These are phyloP conservation scores for Saiga tatarica DNA, from an alignment of 2,113 vertebrate species.

Conservation along the genomic window DNA sequence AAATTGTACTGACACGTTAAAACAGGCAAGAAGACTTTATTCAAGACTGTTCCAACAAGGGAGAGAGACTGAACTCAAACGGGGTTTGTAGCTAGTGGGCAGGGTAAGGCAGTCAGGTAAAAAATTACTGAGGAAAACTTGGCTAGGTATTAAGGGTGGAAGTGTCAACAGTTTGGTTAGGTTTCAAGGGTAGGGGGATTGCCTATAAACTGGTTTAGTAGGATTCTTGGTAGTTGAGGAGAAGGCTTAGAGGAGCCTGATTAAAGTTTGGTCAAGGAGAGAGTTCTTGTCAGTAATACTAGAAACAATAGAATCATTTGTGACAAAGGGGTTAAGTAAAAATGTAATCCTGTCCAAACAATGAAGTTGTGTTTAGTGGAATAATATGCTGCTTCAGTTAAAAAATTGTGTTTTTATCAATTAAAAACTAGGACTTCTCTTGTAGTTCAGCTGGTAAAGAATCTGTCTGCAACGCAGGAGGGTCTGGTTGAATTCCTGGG, in stretches of 20 bases:
- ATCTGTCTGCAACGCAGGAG: neutral
- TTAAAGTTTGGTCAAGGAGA: neutral
- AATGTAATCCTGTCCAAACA: neutral
- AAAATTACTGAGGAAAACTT: neutral
- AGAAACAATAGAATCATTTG: neutral
- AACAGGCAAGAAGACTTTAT: neutral
- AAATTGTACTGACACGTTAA: neutral
- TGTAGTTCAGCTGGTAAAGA: neutral
- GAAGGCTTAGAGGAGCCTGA: neutral
- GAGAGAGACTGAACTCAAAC: neutral
- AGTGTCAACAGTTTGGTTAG: neutral
- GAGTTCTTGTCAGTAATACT: neutral
- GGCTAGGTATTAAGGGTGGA: neutral
- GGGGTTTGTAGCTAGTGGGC: neutral
- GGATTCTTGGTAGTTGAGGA: neutral
- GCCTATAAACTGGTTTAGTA: neutral
- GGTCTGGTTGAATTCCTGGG: neutral
- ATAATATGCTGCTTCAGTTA: neutral
- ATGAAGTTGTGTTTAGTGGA: neutral
- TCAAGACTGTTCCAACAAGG: neutral
- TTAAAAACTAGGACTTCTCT: neutral
- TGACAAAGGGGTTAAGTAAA: neutral
- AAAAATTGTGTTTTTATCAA: neutral
- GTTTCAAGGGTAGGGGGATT: neutral
- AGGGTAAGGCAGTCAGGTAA: neutral